Evolutionary conservation across 1,140 invertebrate genomes (phyloP).

Genomic region (Aphelenchoides fujianensis): DNA sequence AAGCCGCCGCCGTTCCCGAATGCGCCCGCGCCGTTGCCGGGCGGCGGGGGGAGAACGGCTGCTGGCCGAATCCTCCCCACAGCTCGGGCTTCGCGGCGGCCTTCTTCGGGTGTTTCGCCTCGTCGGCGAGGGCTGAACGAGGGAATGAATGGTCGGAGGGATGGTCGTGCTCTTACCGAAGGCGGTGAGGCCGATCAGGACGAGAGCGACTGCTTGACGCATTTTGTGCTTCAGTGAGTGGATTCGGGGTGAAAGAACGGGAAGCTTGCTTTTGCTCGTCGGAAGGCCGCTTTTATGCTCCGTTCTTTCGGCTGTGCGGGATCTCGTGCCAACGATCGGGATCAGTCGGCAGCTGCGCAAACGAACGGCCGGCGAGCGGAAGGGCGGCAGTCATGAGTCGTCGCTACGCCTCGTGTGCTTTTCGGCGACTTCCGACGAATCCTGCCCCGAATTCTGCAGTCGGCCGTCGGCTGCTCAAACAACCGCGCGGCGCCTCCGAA

Average conservation of each 20-base stretch:
- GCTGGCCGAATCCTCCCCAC: not conserved
- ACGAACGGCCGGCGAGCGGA: not conserved
- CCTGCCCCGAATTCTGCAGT: no score
- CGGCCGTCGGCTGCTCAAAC: no score
- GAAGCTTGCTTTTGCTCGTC: not conserved
- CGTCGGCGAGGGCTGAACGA: not conserved
- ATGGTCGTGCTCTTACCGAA: not conserved
- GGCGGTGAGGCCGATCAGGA: not conserved
- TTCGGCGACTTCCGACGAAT: no score
- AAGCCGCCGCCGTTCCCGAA: not conserved
- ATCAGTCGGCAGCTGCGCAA: not conserved
- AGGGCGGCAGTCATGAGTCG: no score
- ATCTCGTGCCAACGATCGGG: not conserved
- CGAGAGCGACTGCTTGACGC: not conserved
- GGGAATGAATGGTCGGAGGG: no score
- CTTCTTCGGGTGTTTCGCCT: not conserved
- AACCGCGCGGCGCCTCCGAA: no score
- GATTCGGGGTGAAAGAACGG: not conserved
- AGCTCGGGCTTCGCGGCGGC: not conserved
- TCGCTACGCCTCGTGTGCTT: no score
- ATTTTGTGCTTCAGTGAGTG: not conserved
- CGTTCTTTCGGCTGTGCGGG: not conserved
- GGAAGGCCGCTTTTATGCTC: not conserved
- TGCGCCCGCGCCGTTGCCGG: not conserved
- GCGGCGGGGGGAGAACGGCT: not conserved